These are phyloP conservation scores for zebrafish (Danio rerio) DNA, from an alignment of 2,113 vertebrate species.

Conservation along the genomic window DNA sequence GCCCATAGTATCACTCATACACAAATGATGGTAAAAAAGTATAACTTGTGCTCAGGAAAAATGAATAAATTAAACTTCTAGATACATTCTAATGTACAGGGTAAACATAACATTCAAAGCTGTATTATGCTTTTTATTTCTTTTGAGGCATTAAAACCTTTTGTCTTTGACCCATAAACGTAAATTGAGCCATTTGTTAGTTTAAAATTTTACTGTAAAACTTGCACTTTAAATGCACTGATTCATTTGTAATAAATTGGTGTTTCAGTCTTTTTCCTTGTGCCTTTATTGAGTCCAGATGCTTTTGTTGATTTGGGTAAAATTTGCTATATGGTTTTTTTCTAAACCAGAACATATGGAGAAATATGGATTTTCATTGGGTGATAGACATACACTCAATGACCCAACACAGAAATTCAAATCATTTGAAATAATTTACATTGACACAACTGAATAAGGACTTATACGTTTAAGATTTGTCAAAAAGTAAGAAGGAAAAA, in stretches of 20 bases:
- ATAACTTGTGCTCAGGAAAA: no score
- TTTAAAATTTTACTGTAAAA: slow-evolving; percentile 13
- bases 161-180: background rate
- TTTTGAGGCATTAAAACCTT: no score
- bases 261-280: slow-evolving; percentile 8
- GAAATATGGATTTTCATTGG: slow-evolving; percentile 12
- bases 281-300: background rate
- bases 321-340: slow-evolving; percentile 24
- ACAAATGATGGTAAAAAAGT: no score
- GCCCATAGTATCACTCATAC: no score
- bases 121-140: no score
- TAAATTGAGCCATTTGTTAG: background rate
- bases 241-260: slow-evolving; percentile 44
- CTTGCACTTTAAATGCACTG: slow-evolving; percentile 28
- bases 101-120: no score
- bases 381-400: background rate
- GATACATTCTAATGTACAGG: no score
- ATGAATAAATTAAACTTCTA: no score
- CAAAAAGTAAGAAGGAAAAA: background rate
- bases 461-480: background rate
- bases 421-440: slow-evolving; percentile 10
- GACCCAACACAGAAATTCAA: slow-evolving; percentile 41
- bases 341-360: background rate
- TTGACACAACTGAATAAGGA: slow-evolving; percentile 4
- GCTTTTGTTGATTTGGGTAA: slow-evolving; percentile 24